phyloP scores from a whole-genome alignment of 2,113 vertebrate species.

The Petrocephalus zakoni region DNA sequence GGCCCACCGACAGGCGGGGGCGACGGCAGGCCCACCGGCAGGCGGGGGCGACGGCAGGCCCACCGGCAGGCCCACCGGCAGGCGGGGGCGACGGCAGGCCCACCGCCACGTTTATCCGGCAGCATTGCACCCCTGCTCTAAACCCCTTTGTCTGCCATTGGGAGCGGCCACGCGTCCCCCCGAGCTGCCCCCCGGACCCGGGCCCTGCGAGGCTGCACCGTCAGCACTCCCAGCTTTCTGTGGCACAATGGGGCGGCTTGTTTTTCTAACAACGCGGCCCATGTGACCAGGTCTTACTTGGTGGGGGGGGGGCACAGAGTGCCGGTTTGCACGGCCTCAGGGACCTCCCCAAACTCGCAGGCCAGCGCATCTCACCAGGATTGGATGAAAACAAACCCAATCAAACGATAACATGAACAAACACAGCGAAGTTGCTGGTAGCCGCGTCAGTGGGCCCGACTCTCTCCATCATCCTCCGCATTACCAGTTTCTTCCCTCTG shows the following conservation, averaged over 20 bases:
- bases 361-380: neutral
- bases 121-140: neutral
- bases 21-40: too few relatives aligned
- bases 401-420: neutral
- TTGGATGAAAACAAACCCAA: neutral
- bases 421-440: neutral
- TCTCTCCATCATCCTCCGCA: neutral
- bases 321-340: constrained; percentile 57
- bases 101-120: neutral
- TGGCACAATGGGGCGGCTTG: constrained; percentile 64
- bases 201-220: constrained; percentile 58
- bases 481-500: neutral
- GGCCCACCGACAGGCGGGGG: too few relatives aligned
- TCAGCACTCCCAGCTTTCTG: constrained; percentile 69
- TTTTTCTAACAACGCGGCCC: constrained; percentile 63
- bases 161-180: neutral
- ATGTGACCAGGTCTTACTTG: constrained; percentile 61
- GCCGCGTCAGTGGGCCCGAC: neutral
- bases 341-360: neutral
- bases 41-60: too few relatives aligned
- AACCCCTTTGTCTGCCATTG: neutral
- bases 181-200: neutral
- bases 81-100: neutral
- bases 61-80: neutral
- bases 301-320: constrained; percentile 52